Conservation (phyloP, 1,140 invertebrate genomes). For the Delia radicum region DNA sequence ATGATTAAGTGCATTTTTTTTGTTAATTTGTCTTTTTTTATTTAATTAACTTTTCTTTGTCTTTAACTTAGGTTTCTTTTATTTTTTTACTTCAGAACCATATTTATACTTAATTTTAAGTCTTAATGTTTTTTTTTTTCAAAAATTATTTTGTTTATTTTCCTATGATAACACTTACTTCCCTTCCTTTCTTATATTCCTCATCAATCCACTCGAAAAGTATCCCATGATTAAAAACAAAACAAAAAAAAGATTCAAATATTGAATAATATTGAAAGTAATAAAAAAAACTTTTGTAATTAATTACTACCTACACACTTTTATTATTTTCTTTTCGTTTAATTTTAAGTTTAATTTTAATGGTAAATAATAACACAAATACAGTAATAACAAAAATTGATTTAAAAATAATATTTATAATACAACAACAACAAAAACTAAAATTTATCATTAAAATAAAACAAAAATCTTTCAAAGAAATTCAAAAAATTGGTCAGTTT, state of each 20-base stretch:
- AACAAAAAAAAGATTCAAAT: background rate
- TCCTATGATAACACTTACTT: no score
- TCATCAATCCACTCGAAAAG: background rate
- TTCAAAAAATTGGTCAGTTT: no score
- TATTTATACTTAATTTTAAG: conserved; percentile 4
- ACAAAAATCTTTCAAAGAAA: background rate
- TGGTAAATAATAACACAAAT: conserved; percentile 7
- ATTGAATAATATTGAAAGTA: background rate
- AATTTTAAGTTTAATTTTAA: conserved; percentile 19
- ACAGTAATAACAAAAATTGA: background rate
- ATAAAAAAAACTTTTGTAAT: conserved; percentile 15
- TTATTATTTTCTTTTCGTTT: background rate
- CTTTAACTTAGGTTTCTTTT: background rate
- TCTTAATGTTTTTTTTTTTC: background rate
- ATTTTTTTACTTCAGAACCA: background rate
- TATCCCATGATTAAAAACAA: background rate
- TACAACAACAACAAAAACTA: background rate
- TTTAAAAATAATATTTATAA: conserved; percentile 12
- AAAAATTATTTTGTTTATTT: background rate
- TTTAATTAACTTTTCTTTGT: background rate
- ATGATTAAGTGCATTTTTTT: background rate
- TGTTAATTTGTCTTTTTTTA: background rate
- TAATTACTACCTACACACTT: background rate
- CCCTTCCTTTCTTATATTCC: background rate
- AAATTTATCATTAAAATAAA: conserved; percentile 4